A percentile compares a stretch with the other conserved stretches of the same genome.
Conservation (phyloP, 2,113 vertebrate species). For the Cairina moschata region DNA sequence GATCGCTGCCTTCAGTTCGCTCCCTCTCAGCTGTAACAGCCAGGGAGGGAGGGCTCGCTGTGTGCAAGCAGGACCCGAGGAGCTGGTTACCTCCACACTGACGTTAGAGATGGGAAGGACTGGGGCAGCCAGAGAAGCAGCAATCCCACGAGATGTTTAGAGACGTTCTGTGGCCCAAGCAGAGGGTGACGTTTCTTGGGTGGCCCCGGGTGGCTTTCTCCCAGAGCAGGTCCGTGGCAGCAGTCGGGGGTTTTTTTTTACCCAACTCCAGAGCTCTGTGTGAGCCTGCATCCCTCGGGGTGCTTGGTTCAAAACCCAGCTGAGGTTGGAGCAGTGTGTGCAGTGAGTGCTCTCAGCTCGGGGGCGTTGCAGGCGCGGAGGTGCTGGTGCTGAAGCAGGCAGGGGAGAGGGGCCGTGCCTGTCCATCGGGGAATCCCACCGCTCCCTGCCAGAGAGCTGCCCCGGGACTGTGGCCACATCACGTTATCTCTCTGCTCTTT, state of each 20-base stretch:
- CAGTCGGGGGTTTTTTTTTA: rapidly evolving
- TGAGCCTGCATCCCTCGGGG: rapidly evolving
- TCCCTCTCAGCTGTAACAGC: not conserved
- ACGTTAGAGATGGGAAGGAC: rapidly evolving
- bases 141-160: not conserved
- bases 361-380: not conserved
- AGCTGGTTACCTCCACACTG: rapidly evolving
- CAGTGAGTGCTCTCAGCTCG: not conserved
- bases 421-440: not conserved
- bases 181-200: rapidly evolving
- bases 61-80: rapidly evolving
- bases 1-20: not conserved
- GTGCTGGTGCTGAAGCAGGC: rapidly evolving
- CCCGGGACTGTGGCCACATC: not conserved
- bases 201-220: not conserved
- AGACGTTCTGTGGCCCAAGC: not conserved
- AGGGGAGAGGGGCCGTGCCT: not conserved
- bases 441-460: not conserved
- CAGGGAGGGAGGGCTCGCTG: rapidly evolving
- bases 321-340: rapidly evolving
- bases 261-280: rapidly evolving
- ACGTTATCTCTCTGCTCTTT: not conserved
- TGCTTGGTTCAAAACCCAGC: rapidly evolving
- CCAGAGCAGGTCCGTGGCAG: rapidly evolving
- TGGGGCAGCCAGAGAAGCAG: not conserved